Base-by-base conservation (phyloP, 2,888 invertebrate genomes). In the Leucophenga montana region DNA sequence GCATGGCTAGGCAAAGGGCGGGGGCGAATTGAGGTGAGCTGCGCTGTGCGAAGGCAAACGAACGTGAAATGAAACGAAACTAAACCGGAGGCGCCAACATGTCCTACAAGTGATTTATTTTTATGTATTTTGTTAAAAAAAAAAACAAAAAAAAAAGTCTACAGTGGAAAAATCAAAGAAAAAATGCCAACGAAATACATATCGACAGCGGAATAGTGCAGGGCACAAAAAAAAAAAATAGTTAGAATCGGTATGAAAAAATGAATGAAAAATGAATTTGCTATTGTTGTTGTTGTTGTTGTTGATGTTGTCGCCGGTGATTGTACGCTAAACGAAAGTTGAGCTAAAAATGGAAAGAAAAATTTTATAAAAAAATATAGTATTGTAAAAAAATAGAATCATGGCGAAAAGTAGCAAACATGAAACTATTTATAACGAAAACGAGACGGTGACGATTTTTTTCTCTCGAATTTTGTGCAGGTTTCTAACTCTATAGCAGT, bases 91-190 rank as follows among this genome's bases (percentile, higher is more conserved):
- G 86, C 86, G 86, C 86, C 86, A 85, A 83, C 84, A 85, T 85
- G 86, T 86, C 86, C 86, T 85, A 81, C 80, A 84, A 83, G 85
- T 85, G 86, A 86, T 86, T 86, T 86, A 86, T 85, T 85, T 85
- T 83, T 83, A 83, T 83, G 84, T 84, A 84, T 84, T 83, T 83
- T 79, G 82, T 83, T 78, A 75, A 50, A 70, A 68, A 68, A 73
- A 56, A 66, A 48, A 59, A 71, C 64, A 66, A 59, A 67, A 48
- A 13, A 9, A 57, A 46, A 62, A 39, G 18, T 2, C 33, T 62
- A 16, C 27, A 70, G 22, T 8, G 31, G 20, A 67, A 68, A 69
- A 71, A 65, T 57, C 56, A 50, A 64, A 39, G 46, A 61, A 53
- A 54, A 66, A 54, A 53, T 22, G 18, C n/a, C n/a, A 57, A 62